Conservation (phyloP, 1,140 invertebrate species). For the Globodera ellingtonae region DNA sequence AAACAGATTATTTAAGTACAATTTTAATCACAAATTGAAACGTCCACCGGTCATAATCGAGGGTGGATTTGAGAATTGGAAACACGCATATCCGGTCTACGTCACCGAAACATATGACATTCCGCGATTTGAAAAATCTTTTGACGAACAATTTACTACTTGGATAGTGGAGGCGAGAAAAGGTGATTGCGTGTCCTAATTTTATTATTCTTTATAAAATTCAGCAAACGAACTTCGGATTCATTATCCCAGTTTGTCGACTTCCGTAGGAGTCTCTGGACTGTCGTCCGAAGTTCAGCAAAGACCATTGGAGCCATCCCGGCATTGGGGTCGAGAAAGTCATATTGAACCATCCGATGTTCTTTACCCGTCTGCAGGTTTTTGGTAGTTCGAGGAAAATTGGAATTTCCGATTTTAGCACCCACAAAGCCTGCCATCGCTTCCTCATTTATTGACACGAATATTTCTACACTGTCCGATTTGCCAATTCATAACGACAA, state of each 20-base stretch:
- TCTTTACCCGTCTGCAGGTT: too few relatives aligned
- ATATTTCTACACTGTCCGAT: too few relatives aligned
- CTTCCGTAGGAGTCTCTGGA: not conserved
- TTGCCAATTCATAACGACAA: not conserved
- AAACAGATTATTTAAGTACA: slow-evolving; percentile 11
- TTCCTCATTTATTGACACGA: too few relatives aligned
- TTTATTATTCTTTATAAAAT: not conserved
- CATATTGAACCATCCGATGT: too few relatives aligned
- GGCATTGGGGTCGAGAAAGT: too few relatives aligned
- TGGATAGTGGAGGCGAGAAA: slow-evolving; percentile 7
- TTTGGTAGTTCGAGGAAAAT: too few relatives aligned
- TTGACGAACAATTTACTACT: slow-evolving; percentile 26
- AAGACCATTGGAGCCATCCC: too few relatives aligned
- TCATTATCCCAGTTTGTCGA: slow-evolving; percentile 12
- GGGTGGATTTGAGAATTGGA: slow-evolving; percentile 25
- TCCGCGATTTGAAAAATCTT: slow-evolving; percentile 19
- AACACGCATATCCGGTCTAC: slow-evolving; percentile 17
- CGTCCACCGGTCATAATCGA: slow-evolving; percentile 19
- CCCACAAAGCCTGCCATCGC: too few relatives aligned
- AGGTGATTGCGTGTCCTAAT: not conserved
- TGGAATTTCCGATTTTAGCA: too few relatives aligned
- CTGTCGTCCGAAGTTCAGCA: too few relatives aligned
- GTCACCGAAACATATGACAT: not conserved
- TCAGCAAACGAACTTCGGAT: slow-evolving; percentile 1
- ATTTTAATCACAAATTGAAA: slow-evolving; percentile 8